Conservation (phyloP, 2,888 invertebrate genomes). For the Isotomurus palustris region DNA sequence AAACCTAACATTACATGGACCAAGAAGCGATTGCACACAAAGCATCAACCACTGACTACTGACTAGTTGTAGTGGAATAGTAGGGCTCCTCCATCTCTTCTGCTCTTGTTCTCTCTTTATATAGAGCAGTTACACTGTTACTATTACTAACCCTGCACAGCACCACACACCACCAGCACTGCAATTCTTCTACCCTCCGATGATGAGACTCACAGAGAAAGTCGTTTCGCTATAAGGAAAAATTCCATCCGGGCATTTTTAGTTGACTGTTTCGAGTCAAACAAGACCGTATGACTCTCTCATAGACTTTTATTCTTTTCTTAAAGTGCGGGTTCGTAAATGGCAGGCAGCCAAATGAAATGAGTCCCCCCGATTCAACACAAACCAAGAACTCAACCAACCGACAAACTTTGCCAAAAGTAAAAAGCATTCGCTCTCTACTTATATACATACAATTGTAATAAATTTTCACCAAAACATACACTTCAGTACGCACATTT, state of each 20-base stretch:
- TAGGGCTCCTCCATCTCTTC: too few relatives aligned
- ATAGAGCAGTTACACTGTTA: too few relatives aligned
- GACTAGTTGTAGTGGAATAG: too few relatives aligned
- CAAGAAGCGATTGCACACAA: not conserved
- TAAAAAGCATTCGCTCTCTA: conserved; percentile 8
- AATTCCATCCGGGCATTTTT: not conserved
- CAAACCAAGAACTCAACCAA: conserved; percentile 11
- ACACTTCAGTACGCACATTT: conserved; percentile 7
- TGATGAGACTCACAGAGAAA: too few relatives aligned
- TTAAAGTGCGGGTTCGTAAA: not conserved
- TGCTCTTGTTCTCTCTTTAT: too few relatives aligned
- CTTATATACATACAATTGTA: conserved; percentile 8
- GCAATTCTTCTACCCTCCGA: too few relatives aligned
- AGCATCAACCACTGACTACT: too few relatives aligned
- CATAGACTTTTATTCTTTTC: conserved; percentile 5
- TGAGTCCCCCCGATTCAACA: conserved; percentile 13
- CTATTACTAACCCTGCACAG: too few relatives aligned
- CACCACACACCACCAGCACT: too few relatives aligned
- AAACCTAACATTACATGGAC: not conserved
- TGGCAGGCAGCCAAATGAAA: conserved; percentile 27
- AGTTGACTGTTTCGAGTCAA: not conserved
- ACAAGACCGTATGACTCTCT: not conserved
- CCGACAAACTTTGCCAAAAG: conserved; percentile 13
- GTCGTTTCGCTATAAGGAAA: not conserved
- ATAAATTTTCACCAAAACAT: conserved; percentile 6